Percentiles rank a stretch among this genome's conserved stretches.
These are phyloP conservation scores for Popillia japonica DNA, from an alignment of 1,140 invertebrate genomes.

Conservation along the genomic window DNA sequence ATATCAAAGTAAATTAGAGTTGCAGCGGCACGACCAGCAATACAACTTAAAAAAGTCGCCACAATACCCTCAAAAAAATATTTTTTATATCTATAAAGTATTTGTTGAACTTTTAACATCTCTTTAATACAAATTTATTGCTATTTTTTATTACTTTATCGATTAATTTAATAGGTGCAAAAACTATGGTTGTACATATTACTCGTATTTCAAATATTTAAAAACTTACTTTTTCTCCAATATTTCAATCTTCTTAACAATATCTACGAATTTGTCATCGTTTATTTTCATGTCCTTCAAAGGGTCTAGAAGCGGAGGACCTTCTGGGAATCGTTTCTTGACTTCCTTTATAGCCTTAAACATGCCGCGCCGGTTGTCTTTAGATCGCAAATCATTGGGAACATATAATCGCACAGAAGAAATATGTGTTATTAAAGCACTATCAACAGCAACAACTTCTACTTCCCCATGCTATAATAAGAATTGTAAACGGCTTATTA, in stretches of 20 bases:
- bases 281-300: slow-evolving; percentile 96
- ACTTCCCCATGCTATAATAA: slow-evolving; percentile 76
- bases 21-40: too few relatives aligned
- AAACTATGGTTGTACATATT: too few relatives aligned
- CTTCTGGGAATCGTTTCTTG: slow-evolving; percentile 85
- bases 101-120: too few relatives aligned
- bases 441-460: slow-evolving; percentile 87
- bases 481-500: neutral
- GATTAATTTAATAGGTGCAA: too few relatives aligned
- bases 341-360: slow-evolving; percentile 91
- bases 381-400: slow-evolving; percentile 85
- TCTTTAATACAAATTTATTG: too few relatives aligned
- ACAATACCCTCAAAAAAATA: too few relatives aligned
- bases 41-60: too few relatives aligned
- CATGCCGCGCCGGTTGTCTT: slow-evolving; percentile 85
- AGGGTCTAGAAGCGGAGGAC: slow-evolving; percentile 90
- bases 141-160: too few relatives aligned
- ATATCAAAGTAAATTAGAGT: too few relatives aligned
- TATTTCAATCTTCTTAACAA: slow-evolving; percentile 83
- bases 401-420: slow-evolving; percentile 91
- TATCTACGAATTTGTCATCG: slow-evolving; percentile 79
- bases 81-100: too few relatives aligned
- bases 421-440: slow-evolving; percentile 84
- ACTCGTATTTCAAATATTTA: too few relatives aligned
- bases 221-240: slow-evolving; percentile 75